Evolutionary conservation across 2,113 vertebrate species (phyloP), one percentile per base, ranked within the genome.

Genomic region (Malurus melanocephalus): DNA sequence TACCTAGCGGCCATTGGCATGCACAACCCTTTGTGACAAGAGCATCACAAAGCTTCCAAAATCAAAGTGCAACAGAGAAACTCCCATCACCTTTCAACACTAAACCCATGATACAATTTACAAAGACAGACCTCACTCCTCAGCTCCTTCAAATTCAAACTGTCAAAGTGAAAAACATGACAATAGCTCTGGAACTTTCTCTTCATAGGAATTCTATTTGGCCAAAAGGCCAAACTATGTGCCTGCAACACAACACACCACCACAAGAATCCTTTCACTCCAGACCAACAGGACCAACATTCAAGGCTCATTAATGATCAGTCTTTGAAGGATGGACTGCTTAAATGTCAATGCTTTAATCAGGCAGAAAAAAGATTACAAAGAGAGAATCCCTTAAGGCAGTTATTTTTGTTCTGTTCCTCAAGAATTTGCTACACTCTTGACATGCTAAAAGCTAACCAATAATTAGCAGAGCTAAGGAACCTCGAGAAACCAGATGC

Each of bases 291-390:
- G 33, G 40, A 40, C 26, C 45, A 75, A 61, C 11, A 22, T n/a
- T 81, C 5, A 2, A 94, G 77, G 65, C 17, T 64, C 15, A 7
- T 66, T 53, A 61, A 87, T 80, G 40, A 86, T 17, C 45, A 53
- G 24, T 7, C 81, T 79, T 22, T 26, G 28, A 67, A 76, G 51
- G 32, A 56, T 0, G 0, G 33, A 52, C 22, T n/a, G 66, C 59
- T 80, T 81, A 56, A 88, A 61, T 19, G 38, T 51, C 80, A 79
- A 20, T 19, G 19, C 32, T 80, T 87, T 87, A 62, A 91, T 80
- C 46, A 62, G 60, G 26, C 62, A 85, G 71, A 82, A 33, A 84
- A 84, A 93, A 92, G 46, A 91, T 83, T 51, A 85, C 43, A 55
- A 87, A 87, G 66, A 67, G 24, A 84, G 68, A 75, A 87, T 12